Base-by-base conservation (phyloP, 2,113 vertebrate species). In the Tachycineta bicolor region DNA sequence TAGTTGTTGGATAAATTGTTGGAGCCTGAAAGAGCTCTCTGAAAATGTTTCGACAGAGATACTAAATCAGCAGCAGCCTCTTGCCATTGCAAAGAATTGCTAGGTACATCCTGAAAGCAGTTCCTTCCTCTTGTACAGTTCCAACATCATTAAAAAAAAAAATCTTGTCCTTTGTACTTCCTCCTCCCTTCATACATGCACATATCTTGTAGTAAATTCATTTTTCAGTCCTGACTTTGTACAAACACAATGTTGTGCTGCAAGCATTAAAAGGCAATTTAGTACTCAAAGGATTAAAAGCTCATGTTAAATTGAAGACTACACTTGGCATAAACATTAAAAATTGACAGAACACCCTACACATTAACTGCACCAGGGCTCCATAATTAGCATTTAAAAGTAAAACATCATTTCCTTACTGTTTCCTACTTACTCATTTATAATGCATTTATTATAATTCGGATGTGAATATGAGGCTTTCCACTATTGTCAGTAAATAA, bases 281-380 rank as follows among this genome's bases (percentile, higher is more conserved):
- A 98, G 98, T 98, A 98, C 99, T 99, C 99, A 96, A 98, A 98
- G 98, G 98, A 99, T 99, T 99, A 99, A 99, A 99, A 99, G 98
- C 98, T 98, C 98, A 99, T 99, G 99, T 99, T 99, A 99, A 99
- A 99, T 99, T 99, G 98, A 99, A 99, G 98, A 98, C 98, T 98
- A 98, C 98, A 99, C 98, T 99, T 98, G 98, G 98, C 98, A 98
- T 98, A 98, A 98, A 98, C 98, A 99, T 99, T 98, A 99, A 99
- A 99, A 98, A 99, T 99, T 98, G 98, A 99, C 98, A 98, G 98
- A 98, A 98, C 98, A 98, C 98, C 98, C 98, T 96, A 98, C 98
- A 98, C 98, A 99, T 99, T 99, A 99, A 99, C 98, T 98, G 98
- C 96, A 98, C 97, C 96, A 96, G 98, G 97, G 97, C 97, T 98